Conservation (phyloP, 92 coral and sea anemone species). For the Porites divaricata region DNA sequence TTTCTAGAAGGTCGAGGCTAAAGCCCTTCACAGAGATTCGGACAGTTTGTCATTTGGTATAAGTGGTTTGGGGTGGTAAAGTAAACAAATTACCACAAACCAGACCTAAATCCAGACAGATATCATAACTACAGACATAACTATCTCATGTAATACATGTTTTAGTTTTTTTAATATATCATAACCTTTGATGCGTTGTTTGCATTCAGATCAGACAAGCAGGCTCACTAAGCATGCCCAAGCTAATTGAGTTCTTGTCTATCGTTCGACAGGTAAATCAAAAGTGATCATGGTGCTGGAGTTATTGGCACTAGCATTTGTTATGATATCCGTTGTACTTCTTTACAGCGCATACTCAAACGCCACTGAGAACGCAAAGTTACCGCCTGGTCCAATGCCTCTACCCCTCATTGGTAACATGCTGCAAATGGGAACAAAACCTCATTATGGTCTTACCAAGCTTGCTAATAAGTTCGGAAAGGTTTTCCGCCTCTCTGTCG, state of each 20-base stretch:
- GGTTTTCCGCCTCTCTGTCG: slow-evolving; percentile 87
- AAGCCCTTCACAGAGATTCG: no score
- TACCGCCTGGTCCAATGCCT: slow-evolving; percentile 97
- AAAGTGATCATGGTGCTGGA: slow-evolving; percentile 67
- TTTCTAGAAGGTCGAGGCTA: neutral
- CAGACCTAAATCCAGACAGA: slow-evolving; percentile 16
- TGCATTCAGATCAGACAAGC: neutral
- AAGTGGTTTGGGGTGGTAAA: neutral
- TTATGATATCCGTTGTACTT: slow-evolving; percentile 48
- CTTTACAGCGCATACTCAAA: slow-evolving; percentile 59
- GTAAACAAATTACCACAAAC: neutral
- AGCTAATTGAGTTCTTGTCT: neutral
- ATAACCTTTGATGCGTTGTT: neutral
- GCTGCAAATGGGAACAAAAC: slow-evolving; percentile 88
- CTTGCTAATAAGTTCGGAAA: slow-evolving; percentile 87
- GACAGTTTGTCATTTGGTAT: no score
- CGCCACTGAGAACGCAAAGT: slow-evolving; percentile 66
- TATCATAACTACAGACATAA: neutral
- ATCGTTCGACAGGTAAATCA: slow-evolving; percentile 18
- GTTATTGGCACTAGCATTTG: slow-evolving; percentile 53
- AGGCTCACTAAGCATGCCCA: no score
- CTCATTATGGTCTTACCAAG: slow-evolving; percentile 84
- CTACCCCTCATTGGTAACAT: slow-evolving; percentile 97
- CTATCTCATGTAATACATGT: neutral
- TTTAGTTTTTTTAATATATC: no score